phyloP scores from a whole-genome alignment of 2,888 invertebrate species.

The Erannis defoliaria region DNA sequence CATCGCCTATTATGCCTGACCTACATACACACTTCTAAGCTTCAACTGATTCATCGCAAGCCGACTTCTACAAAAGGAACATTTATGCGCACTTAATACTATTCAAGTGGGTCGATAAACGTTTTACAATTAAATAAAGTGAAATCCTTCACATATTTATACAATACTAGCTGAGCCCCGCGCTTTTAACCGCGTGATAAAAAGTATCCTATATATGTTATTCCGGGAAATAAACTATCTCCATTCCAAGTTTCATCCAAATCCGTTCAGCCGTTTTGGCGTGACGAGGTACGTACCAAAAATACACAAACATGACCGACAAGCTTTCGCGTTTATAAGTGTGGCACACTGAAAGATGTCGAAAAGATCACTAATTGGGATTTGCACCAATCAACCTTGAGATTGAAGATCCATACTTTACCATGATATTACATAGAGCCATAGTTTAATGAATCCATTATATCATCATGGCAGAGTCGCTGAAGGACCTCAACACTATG shows the following conservation, averaged over 20 bases:
- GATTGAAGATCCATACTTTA: conserved; percentile 45
- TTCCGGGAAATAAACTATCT: no score
- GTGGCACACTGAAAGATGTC: conserved; percentile 25
- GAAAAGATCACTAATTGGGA: conserved; percentile 29
- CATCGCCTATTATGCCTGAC: conserved; percentile 75
- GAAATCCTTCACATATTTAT: conserved; percentile 28
- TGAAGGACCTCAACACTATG: no score
- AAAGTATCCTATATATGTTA: no score
- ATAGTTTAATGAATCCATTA: conserved; percentile 51
- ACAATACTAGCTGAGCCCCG: no score
- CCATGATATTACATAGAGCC: conserved; percentile 41
- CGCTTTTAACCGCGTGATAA: no score
- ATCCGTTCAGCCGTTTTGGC: no score
- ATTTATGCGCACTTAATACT: conserved; percentile 15
- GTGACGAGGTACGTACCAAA: no score
- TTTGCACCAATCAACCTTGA: conserved; percentile 46
- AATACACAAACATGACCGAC: no score
- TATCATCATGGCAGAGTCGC: no score
- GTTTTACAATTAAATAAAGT: conserved; percentile 22
- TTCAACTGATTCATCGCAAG: conserved; percentile 51
- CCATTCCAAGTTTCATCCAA: no score
- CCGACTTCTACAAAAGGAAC: conserved; percentile 26
- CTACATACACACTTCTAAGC: conserved; percentile 65
- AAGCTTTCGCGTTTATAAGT: no score
- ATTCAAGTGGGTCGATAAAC: conserved; percentile 19